phyloP scores from a whole-genome alignment of 2,797 vertebrate genomes.

The Nyctibius grandis region DNA sequence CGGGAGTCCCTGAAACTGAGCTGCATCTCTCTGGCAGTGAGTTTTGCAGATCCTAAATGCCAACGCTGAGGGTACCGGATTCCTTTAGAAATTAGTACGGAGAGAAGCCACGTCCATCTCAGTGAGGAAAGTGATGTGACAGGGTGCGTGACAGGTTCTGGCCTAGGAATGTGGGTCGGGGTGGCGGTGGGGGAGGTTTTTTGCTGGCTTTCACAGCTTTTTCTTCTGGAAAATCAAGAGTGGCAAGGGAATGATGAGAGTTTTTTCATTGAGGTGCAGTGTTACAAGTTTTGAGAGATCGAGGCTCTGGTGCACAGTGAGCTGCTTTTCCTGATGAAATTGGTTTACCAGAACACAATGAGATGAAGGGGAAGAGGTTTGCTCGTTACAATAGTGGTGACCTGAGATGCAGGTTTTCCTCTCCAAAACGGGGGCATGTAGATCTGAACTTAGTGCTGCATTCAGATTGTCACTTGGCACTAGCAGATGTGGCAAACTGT shows the following conservation, averaged over 20 bases:
- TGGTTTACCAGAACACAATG: rapidly evolving
- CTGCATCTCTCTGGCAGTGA: neutral
- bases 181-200: rapidly evolving
- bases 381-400: rapidly evolving
- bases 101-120: rapidly evolving
- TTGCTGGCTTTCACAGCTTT: rapidly evolving
- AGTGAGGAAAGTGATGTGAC: rapidly evolving
- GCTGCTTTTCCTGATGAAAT: neutral
- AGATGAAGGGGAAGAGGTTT: neutral
- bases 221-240: rapidly evolving
- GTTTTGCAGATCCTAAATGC: too few species aligned
- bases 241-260: rapidly evolving
- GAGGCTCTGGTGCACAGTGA: rapidly evolving
- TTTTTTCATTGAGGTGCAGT: too few species aligned
- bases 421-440: neutral
- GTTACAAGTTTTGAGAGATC: rapidly evolving
- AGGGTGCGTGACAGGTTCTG: rapidly evolving
- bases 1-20: rapidly evolving
- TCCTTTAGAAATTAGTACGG: rapidly evolving
- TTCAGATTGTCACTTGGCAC: neutral
- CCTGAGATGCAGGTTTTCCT: neutral
- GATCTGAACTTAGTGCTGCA: rapidly evolving
- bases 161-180: too few species aligned
- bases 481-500: rapidly evolving
- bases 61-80: rapidly evolving